These are phyloP conservation scores for Progne subis DNA, from an alignment of 2,113 vertebrate genomes.

Conservation along the genomic window DNA sequence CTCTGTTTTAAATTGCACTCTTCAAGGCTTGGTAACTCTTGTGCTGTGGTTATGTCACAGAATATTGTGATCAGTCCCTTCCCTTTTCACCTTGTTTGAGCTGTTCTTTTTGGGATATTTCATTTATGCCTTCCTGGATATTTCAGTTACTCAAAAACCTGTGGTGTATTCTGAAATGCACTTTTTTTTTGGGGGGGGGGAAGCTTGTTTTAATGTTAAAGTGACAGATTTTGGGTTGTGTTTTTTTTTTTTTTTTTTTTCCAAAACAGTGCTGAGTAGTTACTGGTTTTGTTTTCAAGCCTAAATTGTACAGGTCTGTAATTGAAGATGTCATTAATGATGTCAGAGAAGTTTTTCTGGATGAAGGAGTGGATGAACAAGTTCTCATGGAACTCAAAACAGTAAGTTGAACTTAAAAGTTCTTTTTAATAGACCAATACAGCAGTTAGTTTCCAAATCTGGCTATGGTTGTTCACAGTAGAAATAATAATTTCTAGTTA, in stretches of 20 bases:
- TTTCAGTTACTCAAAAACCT: background rate
- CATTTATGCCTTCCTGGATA: background rate
- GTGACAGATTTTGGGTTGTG: background rate
- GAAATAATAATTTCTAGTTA: background rate
- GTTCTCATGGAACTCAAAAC: constrained; percentile 97
- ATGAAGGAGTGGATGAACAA: constrained; percentile 97
- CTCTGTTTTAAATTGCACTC: background rate
- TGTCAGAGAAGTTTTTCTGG: constrained; percentile 96
- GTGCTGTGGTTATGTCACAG: background rate
- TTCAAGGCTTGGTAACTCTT: background rate
- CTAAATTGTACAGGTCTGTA: constrained; percentile 95
- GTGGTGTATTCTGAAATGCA: background rate
- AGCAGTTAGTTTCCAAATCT: background rate
- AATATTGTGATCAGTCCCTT: background rate
- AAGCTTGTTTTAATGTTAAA: background rate
- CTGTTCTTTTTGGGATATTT: background rate
- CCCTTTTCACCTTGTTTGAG: background rate
- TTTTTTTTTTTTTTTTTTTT: background rate
- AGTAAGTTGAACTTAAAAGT: constrained; percentile 74
- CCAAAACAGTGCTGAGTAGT: background rate
- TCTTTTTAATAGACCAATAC: background rate
- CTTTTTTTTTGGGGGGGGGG: fast-evolving
- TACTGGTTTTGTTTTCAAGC: constrained; percentile 72
- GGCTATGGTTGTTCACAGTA: background rate
- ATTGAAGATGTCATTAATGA: constrained; percentile 99